Conservation (phyloP, 2,113 vertebrate species). For the Ariopsis seemanni region DNA sequence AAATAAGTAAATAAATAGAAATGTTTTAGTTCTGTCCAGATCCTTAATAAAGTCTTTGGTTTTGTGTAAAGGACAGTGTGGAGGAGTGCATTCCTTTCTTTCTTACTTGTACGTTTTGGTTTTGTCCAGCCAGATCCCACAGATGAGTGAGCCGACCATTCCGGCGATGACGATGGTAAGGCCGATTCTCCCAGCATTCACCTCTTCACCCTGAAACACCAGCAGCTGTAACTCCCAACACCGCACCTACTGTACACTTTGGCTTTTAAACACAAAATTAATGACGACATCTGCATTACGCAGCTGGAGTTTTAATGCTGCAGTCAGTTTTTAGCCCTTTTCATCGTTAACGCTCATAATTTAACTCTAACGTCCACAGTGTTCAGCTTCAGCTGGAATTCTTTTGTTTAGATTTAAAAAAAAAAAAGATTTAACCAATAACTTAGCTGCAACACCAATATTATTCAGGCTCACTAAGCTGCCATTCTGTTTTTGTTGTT, state of each 20-base stretch:
- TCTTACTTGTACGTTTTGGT: conserved; percentile 97
- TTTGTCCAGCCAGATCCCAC: conserved; percentile 94
- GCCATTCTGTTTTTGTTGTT: too few species aligned
- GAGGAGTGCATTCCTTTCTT: too few species aligned
- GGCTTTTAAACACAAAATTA: neutral
- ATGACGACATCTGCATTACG: too few species aligned
- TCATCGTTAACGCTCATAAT: too few species aligned
- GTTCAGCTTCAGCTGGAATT: too few species aligned
- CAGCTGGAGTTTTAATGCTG: too few species aligned
- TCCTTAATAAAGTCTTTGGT: neutral
- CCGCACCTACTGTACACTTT: neutral
- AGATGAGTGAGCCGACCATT: conserved; percentile 88
- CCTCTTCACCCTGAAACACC: conserved; percentile 81
- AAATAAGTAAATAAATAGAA: neutral
- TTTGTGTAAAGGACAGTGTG: neutral
- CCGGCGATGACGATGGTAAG: conserved; percentile 89
- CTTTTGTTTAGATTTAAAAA: too few species aligned
- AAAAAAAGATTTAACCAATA: too few species aligned
- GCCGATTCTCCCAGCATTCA: conserved; percentile 95
- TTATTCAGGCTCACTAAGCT: too few species aligned
- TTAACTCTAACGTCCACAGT: too few species aligned
- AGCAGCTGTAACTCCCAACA: neutral
- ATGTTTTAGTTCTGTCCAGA: neutral
- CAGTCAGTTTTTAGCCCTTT: too few species aligned
- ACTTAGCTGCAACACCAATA: too few species aligned